phyloP scores from a whole-genome alignment of 2,797 vertebrate species.

The Microcaecilia unicolor region DNA sequence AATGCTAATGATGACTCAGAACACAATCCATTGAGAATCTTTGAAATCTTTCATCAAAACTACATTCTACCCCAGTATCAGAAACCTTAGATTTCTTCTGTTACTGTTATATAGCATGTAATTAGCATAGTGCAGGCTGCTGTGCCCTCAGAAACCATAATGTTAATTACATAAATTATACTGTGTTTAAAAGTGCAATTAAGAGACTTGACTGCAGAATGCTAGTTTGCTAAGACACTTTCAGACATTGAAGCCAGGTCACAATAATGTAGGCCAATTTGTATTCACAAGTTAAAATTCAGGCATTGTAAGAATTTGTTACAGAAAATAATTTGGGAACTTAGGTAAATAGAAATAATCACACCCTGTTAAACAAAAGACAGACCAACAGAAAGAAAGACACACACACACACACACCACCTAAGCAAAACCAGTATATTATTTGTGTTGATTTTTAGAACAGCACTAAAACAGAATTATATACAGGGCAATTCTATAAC shows the following conservation, averaged over 20 bases:
- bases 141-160: constrained; percentile 70
- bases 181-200: constrained; percentile 72
- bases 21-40: constrained; percentile 49
- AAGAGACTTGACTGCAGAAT: constrained; percentile 58
- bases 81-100: constrained; percentile 50
- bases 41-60: constrained; percentile 63
- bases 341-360: too few species aligned
- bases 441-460: too few species aligned
- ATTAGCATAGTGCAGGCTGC: constrained; percentile 62
- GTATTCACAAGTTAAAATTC: constrained; percentile 41
- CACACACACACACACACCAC: too few species aligned
- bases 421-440: too few species aligned
- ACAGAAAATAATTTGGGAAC: too few species aligned
- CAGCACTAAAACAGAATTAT: too few species aligned
- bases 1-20: constrained; percentile 61
- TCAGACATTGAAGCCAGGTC: constrained; percentile 65
- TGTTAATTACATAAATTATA: constrained; percentile 75
- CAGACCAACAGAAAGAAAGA: too few species aligned
- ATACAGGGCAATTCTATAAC: too few species aligned
- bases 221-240: constrained; percentile 58
- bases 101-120: constrained; percentile 46
- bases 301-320: too few species aligned
- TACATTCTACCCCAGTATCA: constrained; percentile 43
- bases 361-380: too few species aligned
- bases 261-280: constrained; percentile 49